These are phyloP conservation scores for Vultur gryphus DNA, from an alignment of 2,797 vertebrate genomes.

Conservation along the genomic window DNA sequence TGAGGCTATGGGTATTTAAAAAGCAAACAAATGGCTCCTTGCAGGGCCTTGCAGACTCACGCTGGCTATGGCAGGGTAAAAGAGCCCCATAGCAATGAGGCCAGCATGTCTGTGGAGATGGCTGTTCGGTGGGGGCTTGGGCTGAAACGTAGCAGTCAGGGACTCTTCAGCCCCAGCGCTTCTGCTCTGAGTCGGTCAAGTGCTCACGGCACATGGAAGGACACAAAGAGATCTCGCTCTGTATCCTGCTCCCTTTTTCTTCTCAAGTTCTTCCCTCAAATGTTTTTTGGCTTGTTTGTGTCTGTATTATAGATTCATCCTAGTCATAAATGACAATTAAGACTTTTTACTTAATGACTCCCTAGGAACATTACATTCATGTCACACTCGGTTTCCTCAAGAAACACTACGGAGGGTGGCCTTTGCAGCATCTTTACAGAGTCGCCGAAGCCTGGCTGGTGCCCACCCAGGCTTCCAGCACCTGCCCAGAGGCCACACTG, in stretches of 20 bases:
- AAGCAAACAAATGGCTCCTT: neutral
- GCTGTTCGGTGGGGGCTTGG: neutral
- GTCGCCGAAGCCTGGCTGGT: neutral
- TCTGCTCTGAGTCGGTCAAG: neutral
- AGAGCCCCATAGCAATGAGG: neutral
- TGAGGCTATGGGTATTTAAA: neutral
- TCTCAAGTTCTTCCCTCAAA: neutral
- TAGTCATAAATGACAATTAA: neutral
- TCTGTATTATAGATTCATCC: neutral
- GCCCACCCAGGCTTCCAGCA: neutral
- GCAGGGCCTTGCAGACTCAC: neutral
- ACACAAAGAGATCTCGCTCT: neutral
- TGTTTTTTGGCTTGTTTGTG: neutral
- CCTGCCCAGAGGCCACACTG: neutral
- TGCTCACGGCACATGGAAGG: accelerated
- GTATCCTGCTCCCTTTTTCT: neutral
- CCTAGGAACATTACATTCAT: neutral
- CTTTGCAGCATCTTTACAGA: neutral
- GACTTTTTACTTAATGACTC: neutral
- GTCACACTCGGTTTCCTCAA: neutral
- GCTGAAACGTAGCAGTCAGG: neutral
- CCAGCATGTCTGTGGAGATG: neutral
- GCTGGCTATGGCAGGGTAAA: neutral
- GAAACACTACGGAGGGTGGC: neutral
- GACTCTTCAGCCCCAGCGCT: neutral